A percentile compares a stretch with the other conserved stretches of the same genome.
Conservation (phyloP, 2,113 vertebrate species). For the Catharus bicknelli region DNA sequence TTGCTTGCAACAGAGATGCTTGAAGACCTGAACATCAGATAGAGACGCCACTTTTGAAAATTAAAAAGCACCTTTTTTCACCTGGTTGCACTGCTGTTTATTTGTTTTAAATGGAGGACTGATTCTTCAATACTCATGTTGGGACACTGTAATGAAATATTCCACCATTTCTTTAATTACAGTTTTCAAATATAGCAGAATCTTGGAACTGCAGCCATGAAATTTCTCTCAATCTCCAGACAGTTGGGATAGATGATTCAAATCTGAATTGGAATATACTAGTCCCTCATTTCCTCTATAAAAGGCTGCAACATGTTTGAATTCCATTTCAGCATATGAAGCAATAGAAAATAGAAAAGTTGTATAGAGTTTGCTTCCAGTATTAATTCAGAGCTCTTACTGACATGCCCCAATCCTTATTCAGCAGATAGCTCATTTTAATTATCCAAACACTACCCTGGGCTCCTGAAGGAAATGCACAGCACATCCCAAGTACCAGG, state of each 20-base stretch:
- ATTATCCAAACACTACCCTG: background rate
- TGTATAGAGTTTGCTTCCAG: background rate
- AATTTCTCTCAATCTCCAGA: background rate
- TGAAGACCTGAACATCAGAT: background rate
- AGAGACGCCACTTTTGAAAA: background rate
- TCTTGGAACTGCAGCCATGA: background rate
- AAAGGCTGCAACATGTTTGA: background rate
- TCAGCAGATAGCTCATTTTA: background rate
- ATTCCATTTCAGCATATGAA: background rate
- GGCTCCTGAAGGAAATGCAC: background rate
- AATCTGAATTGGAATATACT: background rate
- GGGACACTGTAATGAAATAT: background rate
- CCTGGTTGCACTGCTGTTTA: background rate
- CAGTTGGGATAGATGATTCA: background rate
- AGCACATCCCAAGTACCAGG: background rate
- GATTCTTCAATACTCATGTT: background rate
- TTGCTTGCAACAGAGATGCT: background rate
- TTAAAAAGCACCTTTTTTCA: background rate
- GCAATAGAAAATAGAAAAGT: background rate
- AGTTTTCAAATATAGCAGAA: background rate
- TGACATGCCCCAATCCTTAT: background rate
- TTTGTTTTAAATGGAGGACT: background rate
- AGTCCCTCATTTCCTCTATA: background rate
- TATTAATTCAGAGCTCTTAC: background rate
- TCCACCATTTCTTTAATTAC: background rate